Evolutionary conservation across 2,797 vertebrate species (phyloP).

Genomic region (Manis pentadactyla): DNA sequence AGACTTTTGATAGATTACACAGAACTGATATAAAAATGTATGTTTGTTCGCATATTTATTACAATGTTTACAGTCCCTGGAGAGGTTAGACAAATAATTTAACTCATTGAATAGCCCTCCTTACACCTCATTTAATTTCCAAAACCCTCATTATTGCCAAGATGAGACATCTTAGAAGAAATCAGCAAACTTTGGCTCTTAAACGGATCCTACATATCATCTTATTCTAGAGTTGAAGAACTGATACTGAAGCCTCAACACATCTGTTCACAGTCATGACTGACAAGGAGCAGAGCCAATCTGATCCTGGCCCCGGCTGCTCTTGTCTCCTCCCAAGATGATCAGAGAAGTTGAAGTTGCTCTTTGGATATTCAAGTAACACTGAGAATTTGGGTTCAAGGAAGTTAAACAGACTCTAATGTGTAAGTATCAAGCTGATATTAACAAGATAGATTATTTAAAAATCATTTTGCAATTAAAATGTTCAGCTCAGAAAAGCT

Average conservation of each 20-base stretch:
- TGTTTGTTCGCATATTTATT: background rate
- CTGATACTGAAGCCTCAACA: background rate
- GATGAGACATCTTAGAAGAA: background rate
- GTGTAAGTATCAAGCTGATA: background rate
- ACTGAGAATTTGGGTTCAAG: background rate
- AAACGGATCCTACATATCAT: background rate
- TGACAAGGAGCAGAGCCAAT: background rate
- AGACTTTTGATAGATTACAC: background rate
- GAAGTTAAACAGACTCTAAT: background rate
- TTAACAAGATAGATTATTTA: background rate
- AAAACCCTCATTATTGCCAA: background rate
- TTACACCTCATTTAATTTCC: background rate
- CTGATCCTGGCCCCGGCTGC: background rate
- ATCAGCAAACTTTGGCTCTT: background rate
- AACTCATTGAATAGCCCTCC: background rate
- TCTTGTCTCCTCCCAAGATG: background rate
- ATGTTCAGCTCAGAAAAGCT: background rate
- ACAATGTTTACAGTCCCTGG: background rate
- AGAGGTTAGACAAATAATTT: background rate
- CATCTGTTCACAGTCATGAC: background rate
- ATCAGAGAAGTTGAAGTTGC: background rate
- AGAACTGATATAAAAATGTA: background rate
- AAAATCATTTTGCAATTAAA: slow-evolving; percentile 18
- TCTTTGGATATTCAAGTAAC: background rate
- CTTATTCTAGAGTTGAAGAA: background rate